Evolutionary conservation across 2,797 vertebrate genomes (phyloP).

Genomic region (Acipenser oxyrinchus): DNA sequence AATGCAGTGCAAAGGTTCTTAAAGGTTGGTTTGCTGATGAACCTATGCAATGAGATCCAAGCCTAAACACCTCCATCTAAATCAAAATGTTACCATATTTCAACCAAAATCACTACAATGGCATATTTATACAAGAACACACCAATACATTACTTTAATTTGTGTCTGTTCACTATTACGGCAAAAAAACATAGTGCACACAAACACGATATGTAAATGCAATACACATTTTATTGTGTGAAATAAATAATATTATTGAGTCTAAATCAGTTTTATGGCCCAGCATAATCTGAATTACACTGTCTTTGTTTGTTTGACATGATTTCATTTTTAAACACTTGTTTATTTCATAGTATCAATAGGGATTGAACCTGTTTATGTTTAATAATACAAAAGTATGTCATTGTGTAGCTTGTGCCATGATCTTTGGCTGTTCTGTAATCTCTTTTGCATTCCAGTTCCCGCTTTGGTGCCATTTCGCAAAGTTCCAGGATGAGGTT

Average conservation of each 20-base stretch:
- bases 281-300: constrained; percentile 2
- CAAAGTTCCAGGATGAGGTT: constrained; percentile 10
- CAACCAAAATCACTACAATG: too few relatives aligned
- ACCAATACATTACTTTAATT: too few relatives aligned
- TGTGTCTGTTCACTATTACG: too few relatives aligned
- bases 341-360: constrained; percentile 6
- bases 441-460: constrained; percentile 37
- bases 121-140: too few relatives aligned
- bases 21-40: too few relatives aligned
- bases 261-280: not conserved
- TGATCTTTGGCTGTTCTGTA: constrained; percentile 23
- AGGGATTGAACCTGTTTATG: constrained; percentile 14
- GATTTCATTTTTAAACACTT: constrained; percentile 18
- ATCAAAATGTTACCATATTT: too few relatives aligned
- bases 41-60: too few relatives aligned
- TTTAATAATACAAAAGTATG: constrained; percentile 13
- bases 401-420: not conserved
- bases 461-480: constrained; percentile 18
- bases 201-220: not conserved
- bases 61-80: too few relatives aligned
- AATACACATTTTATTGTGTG: not conserved
- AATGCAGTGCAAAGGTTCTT: too few relatives aligned
- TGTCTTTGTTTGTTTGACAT: constrained; percentile 10
- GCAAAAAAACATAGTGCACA: too few relatives aligned
- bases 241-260: not conserved